Percentiles rank a stretch among this genome's conserved stretches.
Conservation (phyloP, 1,140 invertebrate species). For the Megalonaias nervosa region DNA sequence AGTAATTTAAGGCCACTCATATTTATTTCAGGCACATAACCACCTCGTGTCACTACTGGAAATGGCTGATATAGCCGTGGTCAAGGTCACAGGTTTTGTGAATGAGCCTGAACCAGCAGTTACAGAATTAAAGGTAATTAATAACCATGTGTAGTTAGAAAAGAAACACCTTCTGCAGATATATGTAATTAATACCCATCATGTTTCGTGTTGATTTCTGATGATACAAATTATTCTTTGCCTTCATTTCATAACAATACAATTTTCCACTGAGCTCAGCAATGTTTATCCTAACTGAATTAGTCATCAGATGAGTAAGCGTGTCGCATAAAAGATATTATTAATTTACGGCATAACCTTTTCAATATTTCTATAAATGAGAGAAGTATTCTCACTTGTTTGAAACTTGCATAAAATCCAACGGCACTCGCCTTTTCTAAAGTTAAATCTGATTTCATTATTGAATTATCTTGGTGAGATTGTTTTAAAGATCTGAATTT, state of each 20-base stretch:
- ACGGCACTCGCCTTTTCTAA: no score
- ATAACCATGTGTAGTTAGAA: not conserved
- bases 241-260: not conserved
- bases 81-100: constrained; percentile 94
- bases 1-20: not conserved
- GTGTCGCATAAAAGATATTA: no score
- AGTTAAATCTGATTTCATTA: no score
- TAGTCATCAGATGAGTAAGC: no score
- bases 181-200: not conserved
- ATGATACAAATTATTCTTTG: no score
- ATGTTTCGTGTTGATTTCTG: not conserved
- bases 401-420: no score
- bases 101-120: constrained; percentile 86
- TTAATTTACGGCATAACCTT: no score
- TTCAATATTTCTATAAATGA: no score
- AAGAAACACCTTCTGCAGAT: not conserved
- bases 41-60: constrained; percentile 92
- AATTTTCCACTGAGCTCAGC: not conserved
- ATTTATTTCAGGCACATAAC: constrained; percentile 85
- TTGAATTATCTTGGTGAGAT: no score
- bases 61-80: constrained; percentile 83
- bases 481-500: no score
- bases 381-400: no score
- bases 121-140: constrained; percentile 77
- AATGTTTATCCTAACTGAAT: no score